Base-by-base conservation (phyloP, 2,797 vertebrate genomes). In the Petrocephalus schoutedeni region DNA sequence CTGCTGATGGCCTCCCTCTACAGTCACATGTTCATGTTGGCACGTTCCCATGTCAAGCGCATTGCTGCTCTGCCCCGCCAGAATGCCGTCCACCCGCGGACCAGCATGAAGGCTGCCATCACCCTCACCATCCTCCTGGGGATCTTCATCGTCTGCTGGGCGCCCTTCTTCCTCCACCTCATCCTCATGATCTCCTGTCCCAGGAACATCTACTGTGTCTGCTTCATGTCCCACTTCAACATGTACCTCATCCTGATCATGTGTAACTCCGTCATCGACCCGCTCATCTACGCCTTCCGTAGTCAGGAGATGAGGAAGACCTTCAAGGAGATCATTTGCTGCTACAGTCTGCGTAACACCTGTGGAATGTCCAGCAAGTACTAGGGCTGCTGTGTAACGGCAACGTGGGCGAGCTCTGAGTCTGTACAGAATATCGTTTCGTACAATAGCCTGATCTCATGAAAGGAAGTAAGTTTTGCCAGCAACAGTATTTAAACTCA, bases 141-240 rank as follows among this genome's bases (percentile, higher is more conserved):
- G 32, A 97, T 99, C 88, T 99, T 99, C 92, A 96, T 99, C 0
- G 96, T 99, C 77, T 99, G 98, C 93, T 99, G 98, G 98, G 97
- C 97, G 1, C 98, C 98, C 0, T 98, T 99, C 92, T 99, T 99
- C 92, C 95, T 99, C 41, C 98, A 99, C 91, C 93, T 99, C 67
- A 97, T 98, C 89, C 97, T 99, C 91, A 98, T 98, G 90, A 97
- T 99, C 91, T 97, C 98, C n/a, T 99, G 98, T 61, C 98, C 98
- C 0, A 94, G 95, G 83, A 99, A 98, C 87, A 95, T 97, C 61
- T 99, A 99, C 91, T 99, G 98, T 19, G 94, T 98, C 53, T 99
- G 98, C 88, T 99, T 99, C 92, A 99, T 99, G 98, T 98, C 98
- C 67, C 98, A 99, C 92, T 99, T 99, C 91, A 98, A 99, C 94